Evolutionary conservation across 2,113 vertebrate genomes (phyloP), one percentile per base, ranked within the genome.

Genomic region (Philantomba maxwellii): DNA sequence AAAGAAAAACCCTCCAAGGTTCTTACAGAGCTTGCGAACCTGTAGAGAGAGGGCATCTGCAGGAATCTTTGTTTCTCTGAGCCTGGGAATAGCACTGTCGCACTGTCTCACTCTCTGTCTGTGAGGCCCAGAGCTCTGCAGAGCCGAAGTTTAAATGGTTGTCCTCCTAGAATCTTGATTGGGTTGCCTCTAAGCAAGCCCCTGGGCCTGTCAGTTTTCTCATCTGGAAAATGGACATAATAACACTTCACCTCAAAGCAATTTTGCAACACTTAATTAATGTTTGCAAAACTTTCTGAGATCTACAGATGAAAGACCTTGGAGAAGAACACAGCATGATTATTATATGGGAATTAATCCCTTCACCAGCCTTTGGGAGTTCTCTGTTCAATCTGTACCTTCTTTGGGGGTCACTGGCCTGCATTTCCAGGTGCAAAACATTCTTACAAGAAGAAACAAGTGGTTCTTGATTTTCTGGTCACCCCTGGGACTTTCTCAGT

Each of bases 181-280:
- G 64, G 28, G 39, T 77, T 87, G 64, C 45, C 86, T 21, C 73
- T 55, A 66, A 94, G 93, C 77, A 95, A 66, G 39, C 47, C 39
- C 83, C 70, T 90, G 82, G 90, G 84, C 97, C 13, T 85, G 80
- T 83, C 87, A 49, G 30, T 93, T 96, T 97, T 95, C 87, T 96
- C 33, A 78, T 91, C 91, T 95, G 94, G 57, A 91, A 98, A 96
- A 96, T 94, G 82, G 88, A 62, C 89, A 9, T 78, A 92, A 95
- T 96, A 95, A 94, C 87, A 92, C 78, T 73, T 89, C 77, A 95
- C 97, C 97, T 96, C 97, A 98, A 97, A 97, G 86, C n/a, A 86
- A 93, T 96, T 85, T 97, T 97, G 91, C 87, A 97, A 97, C 43
- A 85, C 83, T 97, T 97, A 98, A 98, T 98, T 97, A 87, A 92